A percentile compares a stretch with the other conserved stretches of the same genome.
These are phyloP conservation scores for Drosophila formosana DNA, from an alignment of 2,888 invertebrate species.

Conservation along the genomic window DNA sequence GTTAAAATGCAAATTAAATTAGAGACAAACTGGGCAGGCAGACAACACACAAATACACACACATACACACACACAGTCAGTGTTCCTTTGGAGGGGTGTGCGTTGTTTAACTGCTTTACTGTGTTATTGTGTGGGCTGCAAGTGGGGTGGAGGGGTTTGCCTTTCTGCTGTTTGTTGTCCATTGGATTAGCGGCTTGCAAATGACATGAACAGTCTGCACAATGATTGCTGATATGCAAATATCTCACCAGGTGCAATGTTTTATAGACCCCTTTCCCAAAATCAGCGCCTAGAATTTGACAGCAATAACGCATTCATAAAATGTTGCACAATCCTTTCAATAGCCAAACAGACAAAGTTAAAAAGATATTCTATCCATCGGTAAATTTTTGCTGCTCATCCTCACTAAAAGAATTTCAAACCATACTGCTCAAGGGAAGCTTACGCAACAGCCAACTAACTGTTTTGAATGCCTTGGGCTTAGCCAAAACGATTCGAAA, in stretches of 20 bases:
- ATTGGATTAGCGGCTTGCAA: conserved; percentile 58
- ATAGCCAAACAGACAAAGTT: neutral
- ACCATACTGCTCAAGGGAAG: neutral
- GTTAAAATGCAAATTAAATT: conserved; percentile 83
- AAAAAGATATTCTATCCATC: too few species aligned
- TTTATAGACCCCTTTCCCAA: neutral
- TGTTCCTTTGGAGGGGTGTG: conserved; percentile 38
- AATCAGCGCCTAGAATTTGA: conserved; percentile 27
- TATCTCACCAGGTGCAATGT: conserved; percentile 53
- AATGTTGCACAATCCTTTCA: conserved; percentile 32
- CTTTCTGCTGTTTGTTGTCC: conserved; percentile 48
- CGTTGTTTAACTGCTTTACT: conserved; percentile 24
- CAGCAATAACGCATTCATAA: conserved; percentile 38
- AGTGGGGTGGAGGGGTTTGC: conserved; percentile 46
- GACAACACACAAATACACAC: conserved; percentile 38
- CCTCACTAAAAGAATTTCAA: too few species aligned
- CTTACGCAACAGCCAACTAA: conserved; percentile 49
- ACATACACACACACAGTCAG: conserved; percentile 16
- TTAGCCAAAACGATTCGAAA: conserved; percentile 21
- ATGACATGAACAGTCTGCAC: conserved; percentile 62
- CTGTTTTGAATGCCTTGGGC: conserved; percentile 10
- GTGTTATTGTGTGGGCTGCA: conserved; percentile 25
- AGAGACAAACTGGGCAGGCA: conserved; percentile 73
- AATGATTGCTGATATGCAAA: conserved; percentile 67
- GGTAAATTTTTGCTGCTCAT: too few species aligned